Evolutionary conservation across 2,888 invertebrate species (phyloP), one percentile per base, ranked within the genome.

Genomic region (Helobdella robusta): DNA sequence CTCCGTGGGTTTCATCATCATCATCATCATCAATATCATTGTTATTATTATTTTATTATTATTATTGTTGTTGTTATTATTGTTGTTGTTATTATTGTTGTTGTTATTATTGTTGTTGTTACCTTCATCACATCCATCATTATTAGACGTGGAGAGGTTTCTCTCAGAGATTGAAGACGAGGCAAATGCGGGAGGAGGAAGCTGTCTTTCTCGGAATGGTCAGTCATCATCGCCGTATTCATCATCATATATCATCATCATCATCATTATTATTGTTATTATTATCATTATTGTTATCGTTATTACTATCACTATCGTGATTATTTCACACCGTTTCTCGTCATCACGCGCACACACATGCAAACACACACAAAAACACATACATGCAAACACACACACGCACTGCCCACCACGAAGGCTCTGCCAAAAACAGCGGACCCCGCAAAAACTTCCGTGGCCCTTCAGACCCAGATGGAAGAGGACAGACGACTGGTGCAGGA

Each of bases 151-250:
- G 44, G 46, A 46, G 50, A n/a, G 62, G 62, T 8, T 50, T 62
- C 50, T 3, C 50, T n/a, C 62, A 62, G 32, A 70, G 78, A 36
- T 71, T 76, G 36, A 73, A 70, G 66, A 78, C 78, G 8, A 75
- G 70, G 67, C 72, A 72, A 60, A 76, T 78, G 52, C 72, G 91
- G 73, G 81, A 86, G 65, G 86, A 89, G 66, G 93, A 92, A 80
- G 90, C 91, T 85, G 82, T 91, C 11, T 82, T 93, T 15, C 90
- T 92, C 71, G 92, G 91, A 46, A 89, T 80, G 81, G 80, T 90
- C 20, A 8, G 65, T 50, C 23, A 3, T 11, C 6, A 23, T 54
- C 32, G 8, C n/a, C 6, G 25, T 50, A 50, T 8, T 18, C 50
- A 50, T 8, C n/a, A n/a, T n/a, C n/a, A n/a, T n/a, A n/a, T n/a